phyloP scores from a whole-genome alignment of 2,113 vertebrate genomes.

The Zapornia atra region DNA sequence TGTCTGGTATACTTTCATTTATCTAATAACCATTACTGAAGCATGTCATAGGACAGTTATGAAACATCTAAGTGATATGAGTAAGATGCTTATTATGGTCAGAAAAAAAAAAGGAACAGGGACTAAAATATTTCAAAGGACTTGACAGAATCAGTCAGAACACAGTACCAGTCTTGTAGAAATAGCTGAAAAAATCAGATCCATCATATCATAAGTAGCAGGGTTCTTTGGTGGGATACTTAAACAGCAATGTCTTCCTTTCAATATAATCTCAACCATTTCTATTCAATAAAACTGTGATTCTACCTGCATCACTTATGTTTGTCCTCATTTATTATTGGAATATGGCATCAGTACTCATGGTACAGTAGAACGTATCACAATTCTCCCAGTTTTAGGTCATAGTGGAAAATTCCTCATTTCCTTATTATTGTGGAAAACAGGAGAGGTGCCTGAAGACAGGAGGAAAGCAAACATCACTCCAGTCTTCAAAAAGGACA shows the following conservation, averaged over 20 bases:
- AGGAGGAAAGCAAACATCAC: too few relatives aligned
- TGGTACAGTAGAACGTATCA: neutral
- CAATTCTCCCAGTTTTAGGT: neutral
- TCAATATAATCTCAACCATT: neutral
- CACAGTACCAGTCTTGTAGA: neutral
- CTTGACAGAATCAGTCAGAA: neutral
- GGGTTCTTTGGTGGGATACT: neutral
- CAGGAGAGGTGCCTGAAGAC: too few relatives aligned
- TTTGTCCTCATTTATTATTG: neutral
- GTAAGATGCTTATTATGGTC: neutral
- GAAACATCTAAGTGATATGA: neutral
- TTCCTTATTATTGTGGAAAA: too few relatives aligned
- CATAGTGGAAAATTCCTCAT: neutral
- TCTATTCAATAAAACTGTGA: neutral
- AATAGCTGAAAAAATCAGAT: neutral
- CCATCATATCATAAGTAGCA: neutral
- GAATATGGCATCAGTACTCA: neutral
- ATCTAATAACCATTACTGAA: neutral
- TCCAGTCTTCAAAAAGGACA: too few relatives aligned
- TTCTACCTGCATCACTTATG: neutral
- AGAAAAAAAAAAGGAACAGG: neutral
- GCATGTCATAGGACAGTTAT: neutral
- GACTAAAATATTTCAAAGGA: neutral
- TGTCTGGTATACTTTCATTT: neutral
- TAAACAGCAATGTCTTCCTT: neutral